Percentiles rank a stretch among this genome's conserved stretches.
These are phyloP conservation scores for Selene dorsalis DNA, from an alignment of 2,797 vertebrate genomes.

Conservation along the genomic window DNA sequence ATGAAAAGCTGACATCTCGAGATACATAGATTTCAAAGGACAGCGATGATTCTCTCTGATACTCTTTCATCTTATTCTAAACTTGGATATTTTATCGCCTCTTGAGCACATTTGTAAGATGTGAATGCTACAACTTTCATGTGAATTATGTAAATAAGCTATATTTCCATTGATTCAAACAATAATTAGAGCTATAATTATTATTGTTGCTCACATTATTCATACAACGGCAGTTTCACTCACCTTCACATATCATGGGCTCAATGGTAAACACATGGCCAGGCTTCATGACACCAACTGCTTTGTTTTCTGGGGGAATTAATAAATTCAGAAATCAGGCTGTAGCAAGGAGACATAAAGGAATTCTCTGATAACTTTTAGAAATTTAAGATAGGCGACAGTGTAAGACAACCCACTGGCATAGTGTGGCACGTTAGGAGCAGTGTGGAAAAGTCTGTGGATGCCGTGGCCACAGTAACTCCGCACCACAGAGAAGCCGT, in stretches of 20 bases:
- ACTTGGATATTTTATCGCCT: background rate
- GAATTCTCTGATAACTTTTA: background rate
- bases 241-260: constrained; percentile 99
- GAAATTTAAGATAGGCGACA: background rate
- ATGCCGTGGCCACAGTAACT: constrained; percentile 98
- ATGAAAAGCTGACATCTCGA: background rate
- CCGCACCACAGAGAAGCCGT: constrained; percentile 95
- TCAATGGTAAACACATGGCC: constrained; percentile 99
- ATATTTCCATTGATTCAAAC: background rate
- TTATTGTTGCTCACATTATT: background rate
- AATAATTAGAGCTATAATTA: background rate
- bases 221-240: constrained; percentile 59
- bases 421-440: constrained; percentile 97
- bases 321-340: constrained; percentile 15
- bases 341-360: background rate
- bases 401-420: constrained; percentile 89
- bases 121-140: background rate
- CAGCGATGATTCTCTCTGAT: background rate
- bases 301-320: constrained; percentile 93
- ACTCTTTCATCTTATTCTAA: background rate
- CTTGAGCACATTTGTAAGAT: background rate
- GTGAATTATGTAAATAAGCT: background rate
- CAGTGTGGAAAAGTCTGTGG: constrained; percentile 97
- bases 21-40: background rate
- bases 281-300: constrained; percentile 98